Base-by-base conservation (phyloP, 2,888 invertebrate species). In the Vesta saturnalis region DNA sequence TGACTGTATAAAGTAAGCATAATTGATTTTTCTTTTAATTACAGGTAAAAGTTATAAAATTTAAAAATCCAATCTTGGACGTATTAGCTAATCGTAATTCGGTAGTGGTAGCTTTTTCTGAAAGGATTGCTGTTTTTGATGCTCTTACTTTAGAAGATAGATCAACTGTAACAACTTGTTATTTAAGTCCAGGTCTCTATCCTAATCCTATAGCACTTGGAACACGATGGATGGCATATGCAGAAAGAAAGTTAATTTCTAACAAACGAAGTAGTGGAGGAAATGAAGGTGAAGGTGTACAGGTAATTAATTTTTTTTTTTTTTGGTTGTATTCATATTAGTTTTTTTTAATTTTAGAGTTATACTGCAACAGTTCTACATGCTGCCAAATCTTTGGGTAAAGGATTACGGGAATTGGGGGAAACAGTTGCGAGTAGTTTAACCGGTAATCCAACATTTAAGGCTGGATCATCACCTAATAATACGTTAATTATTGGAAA, bases 311-410 rank as follows among this genome's bases (percentile, higher is more conserved):
- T 21, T 55, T 39, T 10, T 3, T 46, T 14, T 18, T 16, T 12
- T 10, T n/a, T 3, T 4, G 12, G n/a, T 55, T 1, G 10, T 19
- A 10, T 19, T 21, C 6, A 55, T 22, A 19, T 18, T 18, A 22
- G 19, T 55, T 6, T 18, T 14, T 3, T 6, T 23, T n/a, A 22
- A 22, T 55, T 55, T 55, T 55, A 94, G 79, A 94, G 94, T 81
- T 94, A 94, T 77, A 96, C 97, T 54, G 97, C 97, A 0, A 95
- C 96, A 0, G 94, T 97, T 60, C 88, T 98, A 8, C 95, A 96
- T 84, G 97, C 96, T 1, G 97, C 97, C 15, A 97, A 97, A 86
- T 95, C 95, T 16, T 87, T 97, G 39, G 94, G 96, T 66, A 95
- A 96, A 83, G 96, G 96, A 0, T 84, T 97, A 60, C 90, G 95